These are phyloP conservation scores for Brachionus calyciflorus DNA, from an alignment of 1,140 invertebrate species.

Conservation along the genomic window DNA sequence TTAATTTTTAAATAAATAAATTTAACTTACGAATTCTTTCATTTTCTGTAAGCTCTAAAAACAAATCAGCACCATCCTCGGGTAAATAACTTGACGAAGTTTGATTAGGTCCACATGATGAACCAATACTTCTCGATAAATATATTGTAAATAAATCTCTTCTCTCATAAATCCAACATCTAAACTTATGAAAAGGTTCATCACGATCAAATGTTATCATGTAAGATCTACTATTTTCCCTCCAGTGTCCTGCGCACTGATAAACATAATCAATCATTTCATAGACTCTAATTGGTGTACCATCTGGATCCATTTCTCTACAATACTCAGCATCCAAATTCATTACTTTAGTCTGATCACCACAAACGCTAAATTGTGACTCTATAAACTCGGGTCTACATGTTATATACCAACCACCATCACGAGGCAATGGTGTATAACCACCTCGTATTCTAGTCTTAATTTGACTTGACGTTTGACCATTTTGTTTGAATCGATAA, in stretches of 20 bases:
- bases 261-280: slow-evolving; percentile 47
- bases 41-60: slow-evolving; percentile 34
- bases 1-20: neutral
- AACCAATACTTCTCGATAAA: slow-evolving; percentile 38
- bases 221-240: slow-evolving; percentile 36
- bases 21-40: slow-evolving; percentile 39
- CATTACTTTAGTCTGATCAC: slow-evolving; percentile 47
- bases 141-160: slow-evolving; percentile 44
- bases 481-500: slow-evolving; percentile 40
- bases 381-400: slow-evolving; percentile 5
- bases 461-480: neutral
- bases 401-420: slow-evolving; percentile 45
- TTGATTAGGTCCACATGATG: slow-evolving; percentile 41
- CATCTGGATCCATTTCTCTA: slow-evolving; percentile 30
- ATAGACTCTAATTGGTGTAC: slow-evolving; percentile 43
- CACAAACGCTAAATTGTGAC: slow-evolving; percentile 42
- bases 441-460: slow-evolving; percentile 46
- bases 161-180: slow-evolving; percentile 47
- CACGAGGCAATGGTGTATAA: slow-evolving; percentile 28
- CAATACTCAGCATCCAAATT: slow-evolving; percentile 45
- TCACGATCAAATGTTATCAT: slow-evolving; percentile 46
- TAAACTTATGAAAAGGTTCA: slow-evolving; percentile 40
- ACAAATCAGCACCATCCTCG: slow-evolving; percentile 42
- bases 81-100: slow-evolving; percentile 21
- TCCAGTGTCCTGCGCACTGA: slow-evolving; percentile 45